Percentiles rank a stretch among this genome's conserved stretches.
Evolutionary conservation across 2,113 vertebrate species (phyloP).

Genomic region (Oriolus oriolus): DNA sequence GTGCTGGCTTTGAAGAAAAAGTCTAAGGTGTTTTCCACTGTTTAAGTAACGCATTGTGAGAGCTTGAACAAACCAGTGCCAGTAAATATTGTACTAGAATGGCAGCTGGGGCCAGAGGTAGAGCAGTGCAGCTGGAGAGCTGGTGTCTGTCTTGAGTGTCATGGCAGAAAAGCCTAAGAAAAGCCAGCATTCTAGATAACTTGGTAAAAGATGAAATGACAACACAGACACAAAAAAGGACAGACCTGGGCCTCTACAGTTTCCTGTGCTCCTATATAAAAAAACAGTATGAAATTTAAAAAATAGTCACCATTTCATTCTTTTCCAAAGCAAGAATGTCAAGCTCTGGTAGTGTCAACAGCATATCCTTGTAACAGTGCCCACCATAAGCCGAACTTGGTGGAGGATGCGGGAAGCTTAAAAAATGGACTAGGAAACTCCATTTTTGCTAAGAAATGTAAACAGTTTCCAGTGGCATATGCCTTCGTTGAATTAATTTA

Average conservation of each 20-base stretch:
- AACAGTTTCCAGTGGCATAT: constrained; percentile 82
- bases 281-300: not conserved
- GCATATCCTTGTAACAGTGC: not conserved
- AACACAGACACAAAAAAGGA: not conserved
- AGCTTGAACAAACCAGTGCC: not conserved
- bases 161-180: not conserved
- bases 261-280: not conserved
- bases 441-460: constrained; percentile 63
- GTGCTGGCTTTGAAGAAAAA: not conserved
- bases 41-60: not conserved
- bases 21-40: not conserved
- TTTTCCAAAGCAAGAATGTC: constrained; percentile 1
- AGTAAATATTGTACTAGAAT: not conserved
- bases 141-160: not conserved
- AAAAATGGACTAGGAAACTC: constrained; percentile 57
- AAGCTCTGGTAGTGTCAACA: not conserved
- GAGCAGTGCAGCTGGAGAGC: not conserved
- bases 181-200: not conserved
- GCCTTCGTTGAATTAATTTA: constrained; percentile 79
- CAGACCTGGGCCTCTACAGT: not conserved
- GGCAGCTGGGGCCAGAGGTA: not conserved
- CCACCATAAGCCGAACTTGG: constrained; percentile 18
- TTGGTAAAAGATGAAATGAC: not conserved
- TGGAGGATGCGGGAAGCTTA: constrained; percentile 3
- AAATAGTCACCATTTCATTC: not conserved